These are phyloP conservation scores for Campoletis raptor DNA, from an alignment of 2,888 invertebrate genomes.

Conservation along the genomic window DNA sequence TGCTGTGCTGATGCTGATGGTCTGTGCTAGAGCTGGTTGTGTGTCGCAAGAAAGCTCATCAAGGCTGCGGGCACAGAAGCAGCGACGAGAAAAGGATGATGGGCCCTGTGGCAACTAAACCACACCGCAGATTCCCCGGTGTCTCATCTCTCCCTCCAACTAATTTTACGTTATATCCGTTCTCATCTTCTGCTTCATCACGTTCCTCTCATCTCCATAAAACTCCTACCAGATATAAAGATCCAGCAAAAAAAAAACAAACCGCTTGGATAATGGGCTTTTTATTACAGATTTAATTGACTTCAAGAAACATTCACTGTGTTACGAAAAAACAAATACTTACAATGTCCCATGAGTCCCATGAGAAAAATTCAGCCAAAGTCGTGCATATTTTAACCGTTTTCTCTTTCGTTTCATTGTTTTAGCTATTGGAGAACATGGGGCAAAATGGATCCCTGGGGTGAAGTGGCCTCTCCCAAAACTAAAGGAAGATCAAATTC, in stretches of 20 bases:
- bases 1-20: conserved; percentile 57
- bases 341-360: too few relatives aligned
- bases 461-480: too few relatives aligned
- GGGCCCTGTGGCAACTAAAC: conserved; percentile 63
- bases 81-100: conserved; percentile 65
- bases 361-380: neutral
- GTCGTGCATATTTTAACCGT: neutral
- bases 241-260: conserved; percentile 6
- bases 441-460: too few relatives aligned
- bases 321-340: neutral
- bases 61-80: conserved; percentile 60
- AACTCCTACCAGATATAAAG: conserved; percentile 34
- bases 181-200: conserved; percentile 53
- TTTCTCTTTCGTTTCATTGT: neutral
- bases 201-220: conserved; percentile 43
- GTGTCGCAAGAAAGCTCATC: conserved; percentile 77
- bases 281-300: conserved; percentile 29
- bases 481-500: too few relatives aligned
- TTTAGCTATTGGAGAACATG: too few relatives aligned
- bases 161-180: conserved; percentile 53
- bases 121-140: conserved; percentile 45
- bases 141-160: conserved; percentile 32
- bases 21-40: conserved; percentile 42
- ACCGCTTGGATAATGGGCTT: conserved; percentile 3
- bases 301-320: conserved; percentile 13